phyloP scores from a whole-genome alignment of 2,888 invertebrate genomes.

The Lycaena phlaeas region DNA sequence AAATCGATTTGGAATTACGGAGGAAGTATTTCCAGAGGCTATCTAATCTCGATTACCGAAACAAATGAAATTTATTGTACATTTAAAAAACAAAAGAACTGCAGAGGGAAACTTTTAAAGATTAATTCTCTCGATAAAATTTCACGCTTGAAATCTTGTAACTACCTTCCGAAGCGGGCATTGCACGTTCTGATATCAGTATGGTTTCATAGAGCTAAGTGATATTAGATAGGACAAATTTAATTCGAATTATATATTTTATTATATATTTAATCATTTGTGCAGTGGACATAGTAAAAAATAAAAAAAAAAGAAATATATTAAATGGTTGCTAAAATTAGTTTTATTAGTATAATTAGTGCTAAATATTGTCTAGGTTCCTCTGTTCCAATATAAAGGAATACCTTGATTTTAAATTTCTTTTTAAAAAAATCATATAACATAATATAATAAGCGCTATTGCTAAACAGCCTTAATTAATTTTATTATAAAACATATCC shows the following conservation, averaged over 20 bases:
- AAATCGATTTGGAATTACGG: not conserved
- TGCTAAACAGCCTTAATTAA: no score
- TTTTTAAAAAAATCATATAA: no score
- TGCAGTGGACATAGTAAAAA: no score
- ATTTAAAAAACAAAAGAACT: conserved; percentile 55
- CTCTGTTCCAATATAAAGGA: no score
- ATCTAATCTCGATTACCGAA: conserved; percentile 54
- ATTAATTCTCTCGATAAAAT: conserved; percentile 70
- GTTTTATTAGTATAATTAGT: no score
- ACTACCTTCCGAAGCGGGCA: conserved; percentile 44
- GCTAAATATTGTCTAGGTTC: no score
- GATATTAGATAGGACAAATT: conserved; percentile 20
- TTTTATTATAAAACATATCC: no score
- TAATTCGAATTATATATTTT: not conserved
- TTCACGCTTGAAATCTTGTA: conserved; percentile 56
- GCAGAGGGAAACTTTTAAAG: conserved; percentile 50
- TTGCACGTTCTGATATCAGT: conserved; percentile 40
- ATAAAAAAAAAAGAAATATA: no score
- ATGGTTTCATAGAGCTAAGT: conserved; percentile 29
- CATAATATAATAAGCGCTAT: no score
- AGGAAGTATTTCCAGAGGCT: conserved; percentile 21
- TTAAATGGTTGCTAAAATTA: no score
- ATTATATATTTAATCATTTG: conserved; percentile 1
- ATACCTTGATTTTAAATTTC: no score
- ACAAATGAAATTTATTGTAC: conserved; percentile 56